Percentiles rank a stretch among this genome's conserved stretches.
These are phyloP conservation scores for Caenorhabditis sp. DNA, from an alignment of 2,888 invertebrate species.

Conservation along the genomic window DNA sequence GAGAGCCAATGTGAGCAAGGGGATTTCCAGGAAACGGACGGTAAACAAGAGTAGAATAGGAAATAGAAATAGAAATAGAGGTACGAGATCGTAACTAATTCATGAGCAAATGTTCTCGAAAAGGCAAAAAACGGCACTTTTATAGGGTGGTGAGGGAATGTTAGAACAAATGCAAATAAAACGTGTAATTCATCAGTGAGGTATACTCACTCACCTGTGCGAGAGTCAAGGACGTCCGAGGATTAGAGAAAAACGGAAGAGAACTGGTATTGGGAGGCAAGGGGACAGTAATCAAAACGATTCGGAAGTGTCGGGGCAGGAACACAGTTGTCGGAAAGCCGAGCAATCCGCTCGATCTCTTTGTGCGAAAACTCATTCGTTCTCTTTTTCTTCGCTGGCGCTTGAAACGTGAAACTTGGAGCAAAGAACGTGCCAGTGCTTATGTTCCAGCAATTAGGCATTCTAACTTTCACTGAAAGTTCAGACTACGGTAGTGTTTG, in stretches of 20 bases:
- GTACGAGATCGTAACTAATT: too few relatives aligned
- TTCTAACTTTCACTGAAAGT: too few relatives aligned
- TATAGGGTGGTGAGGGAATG: neutral
- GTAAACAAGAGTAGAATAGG: constrained; percentile 10
- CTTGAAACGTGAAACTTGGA: too few relatives aligned
- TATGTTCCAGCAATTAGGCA: too few relatives aligned
- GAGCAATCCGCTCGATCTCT: neutral
- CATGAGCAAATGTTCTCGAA: neutral
- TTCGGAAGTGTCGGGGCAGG: too few relatives aligned
- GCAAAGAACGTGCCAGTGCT: too few relatives aligned
- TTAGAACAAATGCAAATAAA: constrained; percentile 18
- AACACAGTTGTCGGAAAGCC: neutral
- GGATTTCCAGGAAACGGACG: neutral
- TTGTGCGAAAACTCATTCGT: too few relatives aligned
- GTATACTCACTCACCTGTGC: constrained; percentile 4
- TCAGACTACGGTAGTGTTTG: too few relatives aligned
- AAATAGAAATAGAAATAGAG: constrained; percentile 10
- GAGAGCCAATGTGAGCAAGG: neutral
- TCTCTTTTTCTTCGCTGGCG: too few relatives aligned
- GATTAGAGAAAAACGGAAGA: constrained; percentile 1
- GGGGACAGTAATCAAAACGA: neutral
- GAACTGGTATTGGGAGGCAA: neutral
- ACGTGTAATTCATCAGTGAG: constrained; percentile 18
- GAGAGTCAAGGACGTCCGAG: constrained; percentile 19
- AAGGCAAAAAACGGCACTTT: neutral